A percentile compares a stretch with the other conserved stretches of the same genome.
Conservation (phyloP, 1,140 invertebrate species). For the Ceratosolen solmsi region DNA sequence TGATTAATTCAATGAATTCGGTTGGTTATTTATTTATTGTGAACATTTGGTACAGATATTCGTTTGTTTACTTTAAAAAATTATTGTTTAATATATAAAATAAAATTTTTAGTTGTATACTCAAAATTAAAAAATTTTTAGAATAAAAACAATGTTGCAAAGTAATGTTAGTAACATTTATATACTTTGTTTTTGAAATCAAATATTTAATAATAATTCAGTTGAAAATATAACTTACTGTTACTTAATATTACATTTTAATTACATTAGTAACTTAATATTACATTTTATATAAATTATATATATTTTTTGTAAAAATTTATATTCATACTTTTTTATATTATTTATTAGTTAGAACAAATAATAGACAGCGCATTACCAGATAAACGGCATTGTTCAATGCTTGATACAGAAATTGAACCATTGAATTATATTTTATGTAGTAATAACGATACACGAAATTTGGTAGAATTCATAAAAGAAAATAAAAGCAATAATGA, state of each 20-base stretch:
- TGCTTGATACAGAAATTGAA: neutral
- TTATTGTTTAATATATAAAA: too few species aligned
- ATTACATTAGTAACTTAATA: neutral
- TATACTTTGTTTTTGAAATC: neutral
- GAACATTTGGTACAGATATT: neutral
- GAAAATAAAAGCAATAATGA: neutral
- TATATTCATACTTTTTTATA: constrained; percentile 25
- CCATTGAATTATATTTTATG: neutral
- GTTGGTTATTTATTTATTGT: neutral
- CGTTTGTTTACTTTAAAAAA: neutral
- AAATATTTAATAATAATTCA: neutral
- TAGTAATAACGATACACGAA: neutral
- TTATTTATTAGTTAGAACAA: constrained; percentile 44
- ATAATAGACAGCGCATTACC: constrained; percentile 36
- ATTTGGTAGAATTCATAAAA: neutral
- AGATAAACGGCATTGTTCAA: constrained; percentile 52
- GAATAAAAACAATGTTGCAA: too few species aligned
- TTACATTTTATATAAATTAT: neutral
- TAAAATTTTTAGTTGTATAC: too few species aligned
- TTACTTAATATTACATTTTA: neutral
- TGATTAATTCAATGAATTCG: neutral
- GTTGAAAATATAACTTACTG: too few species aligned
- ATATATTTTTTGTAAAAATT: neutral
- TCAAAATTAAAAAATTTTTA: too few species aligned
- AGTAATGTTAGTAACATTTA: neutral